A percentile compares a stretch with the other conserved stretches of the same genome.
phyloP scores from a whole-genome alignment of 2,888 invertebrate genomes.

The Vannuccia rotundouncinata region DNA sequence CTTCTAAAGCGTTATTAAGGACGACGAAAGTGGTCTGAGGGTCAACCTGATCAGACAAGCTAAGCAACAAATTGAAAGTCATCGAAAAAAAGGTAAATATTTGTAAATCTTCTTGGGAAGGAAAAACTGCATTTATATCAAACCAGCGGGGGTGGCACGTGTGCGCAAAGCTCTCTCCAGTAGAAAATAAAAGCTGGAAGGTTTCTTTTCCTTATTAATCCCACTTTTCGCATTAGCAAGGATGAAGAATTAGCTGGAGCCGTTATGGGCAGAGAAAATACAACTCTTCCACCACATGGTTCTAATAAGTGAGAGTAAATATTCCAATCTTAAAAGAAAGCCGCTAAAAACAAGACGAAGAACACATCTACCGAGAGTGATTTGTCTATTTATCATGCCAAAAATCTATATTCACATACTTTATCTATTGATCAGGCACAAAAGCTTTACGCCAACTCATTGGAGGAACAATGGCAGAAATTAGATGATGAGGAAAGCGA shows the following conservation, averaged over 20 bases:
- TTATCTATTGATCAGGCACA: not conserved
- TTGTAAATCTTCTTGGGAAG: not conserved
- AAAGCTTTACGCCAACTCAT: not conserved
- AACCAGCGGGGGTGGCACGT: not conserved
- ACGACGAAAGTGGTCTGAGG: too few species aligned
- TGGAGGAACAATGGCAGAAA: too few species aligned
- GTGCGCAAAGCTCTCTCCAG: not conserved
- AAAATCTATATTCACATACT: too few species aligned
- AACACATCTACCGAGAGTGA: not conserved
- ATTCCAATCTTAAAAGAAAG: not conserved
- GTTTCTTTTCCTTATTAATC: not conserved
- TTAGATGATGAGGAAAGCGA: too few species aligned
- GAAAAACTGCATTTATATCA: not conserved
- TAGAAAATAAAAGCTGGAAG: not conserved
- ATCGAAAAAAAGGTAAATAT: not conserved
- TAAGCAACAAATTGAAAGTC: not conserved
- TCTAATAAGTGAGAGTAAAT: not conserved
- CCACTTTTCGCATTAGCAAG: not conserved
- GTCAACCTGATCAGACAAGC: not conserved
- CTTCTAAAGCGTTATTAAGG: too few species aligned
- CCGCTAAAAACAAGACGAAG: not conserved
- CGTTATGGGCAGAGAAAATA: not conserved
- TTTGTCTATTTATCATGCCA: too few species aligned
- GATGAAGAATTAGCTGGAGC: not conserved
- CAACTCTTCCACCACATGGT: not conserved